Conservation (phyloP, 2,888 invertebrate species). For the Crematogaster levior region DNA sequence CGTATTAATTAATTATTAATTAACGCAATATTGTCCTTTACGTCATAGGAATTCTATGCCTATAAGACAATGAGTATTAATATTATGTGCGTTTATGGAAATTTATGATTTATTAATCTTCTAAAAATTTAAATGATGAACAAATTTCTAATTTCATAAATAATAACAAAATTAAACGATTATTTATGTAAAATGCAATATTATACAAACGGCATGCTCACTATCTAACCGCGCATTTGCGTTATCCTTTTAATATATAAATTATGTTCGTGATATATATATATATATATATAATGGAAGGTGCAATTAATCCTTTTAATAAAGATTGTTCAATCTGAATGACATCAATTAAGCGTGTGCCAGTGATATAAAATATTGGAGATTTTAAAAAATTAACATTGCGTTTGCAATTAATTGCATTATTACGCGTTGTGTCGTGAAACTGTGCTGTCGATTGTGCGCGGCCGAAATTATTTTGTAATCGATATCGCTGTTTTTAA, state of each 20-base stretch:
- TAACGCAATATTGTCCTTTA: background rate
- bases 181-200: background rate
- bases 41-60: background rate
- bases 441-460: background rate
- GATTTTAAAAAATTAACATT: background rate
- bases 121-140: background rate
- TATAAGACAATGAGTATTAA: background rate
- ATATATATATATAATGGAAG: background rate
- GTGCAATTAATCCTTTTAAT: background rate
- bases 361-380: background rate
- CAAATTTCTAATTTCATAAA: background rate
- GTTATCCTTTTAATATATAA: background rate
- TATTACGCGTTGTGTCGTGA: background rate
- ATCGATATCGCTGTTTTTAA: conserved; percentile 82
- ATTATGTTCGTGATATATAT: background rate
- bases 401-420: background rate
- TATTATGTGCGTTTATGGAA: background rate
- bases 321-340: background rate
- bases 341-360: background rate
- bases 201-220: background rate
- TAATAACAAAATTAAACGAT: background rate
- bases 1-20: background rate
- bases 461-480: conserved; percentile 74
- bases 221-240: background rate
- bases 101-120: background rate